Conservation (phyloP, 2,113 vertebrate species). For the Agelaius phoeniceus region DNA sequence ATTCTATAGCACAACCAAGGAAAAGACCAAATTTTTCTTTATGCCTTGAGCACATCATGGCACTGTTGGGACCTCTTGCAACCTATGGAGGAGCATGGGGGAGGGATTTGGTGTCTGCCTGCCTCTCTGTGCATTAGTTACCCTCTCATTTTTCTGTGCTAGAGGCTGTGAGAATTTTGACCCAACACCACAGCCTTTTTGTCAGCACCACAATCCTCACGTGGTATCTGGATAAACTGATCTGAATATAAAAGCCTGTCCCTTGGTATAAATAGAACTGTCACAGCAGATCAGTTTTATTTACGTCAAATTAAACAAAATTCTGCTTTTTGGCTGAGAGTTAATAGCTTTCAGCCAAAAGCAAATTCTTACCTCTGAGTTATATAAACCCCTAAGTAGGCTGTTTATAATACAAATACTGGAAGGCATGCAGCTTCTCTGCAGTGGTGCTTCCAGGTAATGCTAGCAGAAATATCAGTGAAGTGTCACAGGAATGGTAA, state of each 20-base stretch:
- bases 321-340: slow-evolving; percentile 29
- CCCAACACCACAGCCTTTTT: background rate
- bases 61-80: background rate
- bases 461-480: background rate
- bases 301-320: slow-evolving; percentile 24
- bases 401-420: background rate
- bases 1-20: background rate
- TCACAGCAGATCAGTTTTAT: slow-evolving; percentile 17
- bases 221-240: background rate
- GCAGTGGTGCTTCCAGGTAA: background rate
- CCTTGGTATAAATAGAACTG: slow-evolving; percentile 17
- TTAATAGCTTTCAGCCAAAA: slow-evolving; percentile 26
- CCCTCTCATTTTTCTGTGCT: background rate
- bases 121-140: background rate
- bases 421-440: background rate
- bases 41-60: background rate
- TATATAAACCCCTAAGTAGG: slow-evolving; percentile 4
- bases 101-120: background rate
- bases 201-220: background rate
- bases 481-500: background rate
- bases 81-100: accelerated
- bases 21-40: background rate
- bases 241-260: background rate
- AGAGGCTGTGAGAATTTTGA: background rate
- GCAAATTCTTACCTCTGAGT: slow-evolving; percentile 44